These are phyloP conservation scores for Drosophila nikananu DNA, from an alignment of 1,140 invertebrate species.

Conservation along the genomic window DNA sequence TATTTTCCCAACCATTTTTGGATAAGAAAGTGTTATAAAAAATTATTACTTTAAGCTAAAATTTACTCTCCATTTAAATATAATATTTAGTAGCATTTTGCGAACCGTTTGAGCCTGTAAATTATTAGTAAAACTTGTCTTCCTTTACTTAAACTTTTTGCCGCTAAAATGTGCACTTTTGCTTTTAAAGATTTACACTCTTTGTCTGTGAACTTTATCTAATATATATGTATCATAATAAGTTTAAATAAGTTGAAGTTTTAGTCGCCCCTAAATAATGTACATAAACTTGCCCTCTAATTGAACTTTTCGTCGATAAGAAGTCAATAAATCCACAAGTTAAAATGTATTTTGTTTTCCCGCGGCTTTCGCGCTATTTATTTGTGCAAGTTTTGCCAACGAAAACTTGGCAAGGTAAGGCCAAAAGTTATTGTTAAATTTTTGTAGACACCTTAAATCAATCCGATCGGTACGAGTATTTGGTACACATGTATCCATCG, in stretches of 20 bases:
- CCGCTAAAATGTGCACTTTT: not conserved
- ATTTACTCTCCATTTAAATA: not conserved
- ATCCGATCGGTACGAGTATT: slow-evolving; percentile 22
- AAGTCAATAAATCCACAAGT: slow-evolving; percentile 33
- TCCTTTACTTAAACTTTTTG: not conserved
- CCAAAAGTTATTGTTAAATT: slow-evolving; percentile 22
- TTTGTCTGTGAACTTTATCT: not conserved
- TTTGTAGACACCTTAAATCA: slow-evolving; percentile 35
- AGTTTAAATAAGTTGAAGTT: too few species aligned
- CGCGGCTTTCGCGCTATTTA: slow-evolving; percentile 32
- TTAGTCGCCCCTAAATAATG: not conserved
- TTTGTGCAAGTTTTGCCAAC: slow-evolving; percentile 37
- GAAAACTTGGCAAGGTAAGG: slow-evolving; percentile 42
- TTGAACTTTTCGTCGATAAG: slow-evolving; percentile 50
- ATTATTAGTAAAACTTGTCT: not conserved
- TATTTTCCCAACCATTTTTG: not conserved
- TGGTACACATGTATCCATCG: slow-evolving; percentile 14
- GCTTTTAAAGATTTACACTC: not conserved
- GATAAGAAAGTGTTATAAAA: not conserved
- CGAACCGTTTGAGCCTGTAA: not conserved
- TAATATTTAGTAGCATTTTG: not conserved
- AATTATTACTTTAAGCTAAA: not conserved
- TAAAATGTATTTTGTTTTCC: slow-evolving; percentile 31
- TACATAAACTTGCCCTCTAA: slow-evolving; percentile 37
- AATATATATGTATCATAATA: not conserved